A percentile compares a stretch with the other conserved stretches of the same genome.
phyloP scores from a whole-genome alignment of 2,113 vertebrate species.

The Zootoca vivipara region DNA sequence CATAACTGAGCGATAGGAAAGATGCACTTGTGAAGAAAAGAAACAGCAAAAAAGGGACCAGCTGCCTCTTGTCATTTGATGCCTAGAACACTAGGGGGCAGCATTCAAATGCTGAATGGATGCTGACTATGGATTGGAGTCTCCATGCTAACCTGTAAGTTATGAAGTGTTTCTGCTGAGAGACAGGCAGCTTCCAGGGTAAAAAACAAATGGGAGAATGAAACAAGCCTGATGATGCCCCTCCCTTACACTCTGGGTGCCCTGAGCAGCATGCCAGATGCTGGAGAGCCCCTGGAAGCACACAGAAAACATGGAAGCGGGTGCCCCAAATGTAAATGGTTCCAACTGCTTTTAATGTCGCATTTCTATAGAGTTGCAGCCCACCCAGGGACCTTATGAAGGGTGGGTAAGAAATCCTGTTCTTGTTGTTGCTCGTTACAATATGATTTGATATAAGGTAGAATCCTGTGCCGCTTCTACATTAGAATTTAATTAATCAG shows the following conservation, averaged over 20 bases:
- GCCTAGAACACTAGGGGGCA: slow-evolving; percentile 71
- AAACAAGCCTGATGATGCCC: background rate
- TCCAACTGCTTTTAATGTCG: too few relatives aligned
- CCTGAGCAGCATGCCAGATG: background rate
- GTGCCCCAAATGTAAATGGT: too few relatives aligned
- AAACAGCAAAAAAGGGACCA: background rate
- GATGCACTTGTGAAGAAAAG: background rate
- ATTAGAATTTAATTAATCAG: too few relatives aligned
- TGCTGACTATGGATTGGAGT: slow-evolving; percentile 54
- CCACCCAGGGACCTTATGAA: too few relatives aligned
- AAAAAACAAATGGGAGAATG: background rate
- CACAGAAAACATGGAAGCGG: too few relatives aligned
- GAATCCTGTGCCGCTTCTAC: too few relatives aligned
- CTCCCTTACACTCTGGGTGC: background rate
- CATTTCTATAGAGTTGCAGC: too few relatives aligned
- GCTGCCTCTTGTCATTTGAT: slow-evolving; percentile 58
- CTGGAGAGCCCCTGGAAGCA: background rate
- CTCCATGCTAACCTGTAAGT: slow-evolving; percentile 7
- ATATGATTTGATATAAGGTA: too few relatives aligned
- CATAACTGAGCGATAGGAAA: background rate
- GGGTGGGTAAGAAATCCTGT: too few relatives aligned
- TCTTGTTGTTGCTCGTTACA: too few relatives aligned
- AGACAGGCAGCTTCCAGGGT: background rate
- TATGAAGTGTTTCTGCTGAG: background rate
- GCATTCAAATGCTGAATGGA: slow-evolving; percentile 68